A percentile compares a stretch with the other conserved stretches of the same genome.
Evolutionary conservation across 2,888 invertebrate genomes (phyloP).

Genomic region (Brachyptera putata): DNA sequence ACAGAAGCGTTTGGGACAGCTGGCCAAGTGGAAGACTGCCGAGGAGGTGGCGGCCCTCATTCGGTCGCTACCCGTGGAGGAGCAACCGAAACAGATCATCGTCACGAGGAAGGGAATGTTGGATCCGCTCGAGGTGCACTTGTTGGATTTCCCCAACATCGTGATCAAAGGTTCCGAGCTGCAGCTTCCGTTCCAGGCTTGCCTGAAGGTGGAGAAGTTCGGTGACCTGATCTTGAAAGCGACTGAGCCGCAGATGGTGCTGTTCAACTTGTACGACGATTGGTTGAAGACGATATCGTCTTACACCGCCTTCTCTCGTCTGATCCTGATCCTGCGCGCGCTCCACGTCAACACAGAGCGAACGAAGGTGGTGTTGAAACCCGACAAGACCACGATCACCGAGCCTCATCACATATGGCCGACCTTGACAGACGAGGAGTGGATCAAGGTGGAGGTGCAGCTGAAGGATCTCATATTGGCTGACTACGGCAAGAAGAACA

Average conservation of each 20-base stretch:
- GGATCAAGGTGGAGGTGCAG: constrained; percentile 99
- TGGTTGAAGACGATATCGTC: constrained; percentile 99
- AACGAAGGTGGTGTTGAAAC: constrained; percentile 96
- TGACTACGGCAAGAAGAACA: constrained; percentile 99
- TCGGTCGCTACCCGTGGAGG: constrained; percentile 97
- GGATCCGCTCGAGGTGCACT: constrained; percentile 98
- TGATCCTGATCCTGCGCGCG: constrained; percentile 93
- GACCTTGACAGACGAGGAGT: constrained; percentile 93
- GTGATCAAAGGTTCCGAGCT: constrained; percentile 99
- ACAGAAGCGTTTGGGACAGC: constrained; percentile 94
- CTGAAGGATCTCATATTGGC: constrained; percentile 97
- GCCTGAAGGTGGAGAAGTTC: constrained; percentile 98
- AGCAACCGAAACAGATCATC: constrained; percentile 99
- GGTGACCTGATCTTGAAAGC: constrained; percentile 98
- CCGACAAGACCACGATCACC: constrained; percentile 97
- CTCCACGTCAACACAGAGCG: constrained; percentile 98
- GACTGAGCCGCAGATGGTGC: constrained; percentile 99
- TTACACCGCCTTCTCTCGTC: constrained; percentile 96
- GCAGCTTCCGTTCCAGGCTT: constrained; percentile 98
- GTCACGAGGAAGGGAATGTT: constrained; percentile 99
- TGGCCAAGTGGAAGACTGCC: constrained; percentile 99
- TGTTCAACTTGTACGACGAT: constrained; percentile 98
- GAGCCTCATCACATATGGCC: constrained; percentile 99
- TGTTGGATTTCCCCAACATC: constrained; percentile 99
- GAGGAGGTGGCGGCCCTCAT: constrained; percentile 99